A percentile compares a stretch with the other conserved stretches of the same genome.
phyloP scores from a whole-genome alignment of 2,797 vertebrate genomes.

The Emydoidea blandingii region DNA sequence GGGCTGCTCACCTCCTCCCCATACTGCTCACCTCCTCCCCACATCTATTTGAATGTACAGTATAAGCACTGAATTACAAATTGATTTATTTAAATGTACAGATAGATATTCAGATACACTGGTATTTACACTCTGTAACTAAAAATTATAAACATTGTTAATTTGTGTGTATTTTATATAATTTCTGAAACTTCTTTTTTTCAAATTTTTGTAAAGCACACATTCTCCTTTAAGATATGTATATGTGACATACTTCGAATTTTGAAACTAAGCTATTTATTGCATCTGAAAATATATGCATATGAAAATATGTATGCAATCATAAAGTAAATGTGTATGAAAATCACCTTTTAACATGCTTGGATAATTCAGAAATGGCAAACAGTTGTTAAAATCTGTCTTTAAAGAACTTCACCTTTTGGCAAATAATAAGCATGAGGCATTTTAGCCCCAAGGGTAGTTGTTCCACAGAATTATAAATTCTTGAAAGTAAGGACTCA shows the following conservation, averaged over 20 bases:
- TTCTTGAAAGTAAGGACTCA: not conserved
- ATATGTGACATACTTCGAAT: not conserved
- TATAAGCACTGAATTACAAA: not conserved
- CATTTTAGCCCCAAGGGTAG: not conserved
- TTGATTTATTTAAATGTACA: not conserved
- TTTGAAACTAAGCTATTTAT: not conserved
- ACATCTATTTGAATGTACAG: not conserved
- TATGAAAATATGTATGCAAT: not conserved
- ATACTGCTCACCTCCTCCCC: too few species aligned
- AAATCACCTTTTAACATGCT: not conserved
- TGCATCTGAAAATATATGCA: not conserved
- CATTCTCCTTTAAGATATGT: not conserved
- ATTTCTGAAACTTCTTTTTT: not conserved
- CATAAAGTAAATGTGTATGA: not conserved
- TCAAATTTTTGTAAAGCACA: not conserved
- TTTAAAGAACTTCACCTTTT: constrained; percentile 19
- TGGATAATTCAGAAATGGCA: not conserved
- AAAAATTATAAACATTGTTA: not conserved
- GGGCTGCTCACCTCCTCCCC: too few species aligned
- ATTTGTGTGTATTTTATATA: not conserved
- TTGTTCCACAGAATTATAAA: not conserved
- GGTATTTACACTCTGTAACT: not conserved
- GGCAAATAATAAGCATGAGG: not conserved
- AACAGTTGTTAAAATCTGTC: not conserved
- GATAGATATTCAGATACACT: not conserved